phyloP scores from a whole-genome alignment of 2,797 vertebrate genomes.

The Cossypha caffra region DNA sequence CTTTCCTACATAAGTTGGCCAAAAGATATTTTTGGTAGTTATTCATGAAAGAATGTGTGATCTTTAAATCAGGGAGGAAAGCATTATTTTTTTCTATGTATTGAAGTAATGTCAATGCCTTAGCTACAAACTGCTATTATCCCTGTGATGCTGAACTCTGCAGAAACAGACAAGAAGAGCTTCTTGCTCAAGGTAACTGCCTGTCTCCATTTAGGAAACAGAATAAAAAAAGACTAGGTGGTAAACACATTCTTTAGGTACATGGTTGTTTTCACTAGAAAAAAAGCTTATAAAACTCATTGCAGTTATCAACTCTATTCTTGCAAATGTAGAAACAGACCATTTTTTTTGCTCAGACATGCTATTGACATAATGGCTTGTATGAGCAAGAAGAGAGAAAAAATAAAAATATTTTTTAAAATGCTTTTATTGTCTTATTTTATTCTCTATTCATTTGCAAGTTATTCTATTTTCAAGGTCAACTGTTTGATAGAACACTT shows the following conservation, averaged over 20 bases:
- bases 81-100: background rate
- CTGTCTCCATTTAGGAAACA: background rate
- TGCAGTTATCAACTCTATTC: background rate
- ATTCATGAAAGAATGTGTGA: background rate
- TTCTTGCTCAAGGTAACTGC: background rate
- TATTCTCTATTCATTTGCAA: conserved; percentile 9
- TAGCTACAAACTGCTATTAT: background rate
- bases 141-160: background rate
- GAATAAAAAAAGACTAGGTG: background rate
- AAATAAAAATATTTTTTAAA: background rate
- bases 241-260: background rate
- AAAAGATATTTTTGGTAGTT: background rate
- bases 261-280: background rate
- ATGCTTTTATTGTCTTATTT: background rate
- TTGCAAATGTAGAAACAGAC: background rate
- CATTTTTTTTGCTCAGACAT: background rate
- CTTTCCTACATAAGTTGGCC: background rate
- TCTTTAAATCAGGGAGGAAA: background rate
- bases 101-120: background rate
- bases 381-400: background rate
- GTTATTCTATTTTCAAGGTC: conserved; percentile 50
- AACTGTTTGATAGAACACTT: background rate
- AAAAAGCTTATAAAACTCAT: background rate
- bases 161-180: background rate
- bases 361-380: background rate